phyloP scores from a whole-genome alignment of 23 tunicate species.

The Ascidia mentula region DNA sequence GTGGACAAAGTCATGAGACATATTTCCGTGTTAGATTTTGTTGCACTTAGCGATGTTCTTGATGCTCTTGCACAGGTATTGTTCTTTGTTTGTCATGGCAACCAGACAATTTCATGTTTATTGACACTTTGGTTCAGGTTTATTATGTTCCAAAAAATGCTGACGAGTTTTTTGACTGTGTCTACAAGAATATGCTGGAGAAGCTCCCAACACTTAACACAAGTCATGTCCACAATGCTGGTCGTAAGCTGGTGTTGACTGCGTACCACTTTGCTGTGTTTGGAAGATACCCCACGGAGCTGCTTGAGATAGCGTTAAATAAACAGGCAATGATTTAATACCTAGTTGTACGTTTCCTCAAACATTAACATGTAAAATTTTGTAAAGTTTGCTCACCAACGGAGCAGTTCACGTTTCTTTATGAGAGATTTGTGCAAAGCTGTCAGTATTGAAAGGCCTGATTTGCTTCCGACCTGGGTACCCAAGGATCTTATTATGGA shows the following conservation, averaged over 20 bases:
- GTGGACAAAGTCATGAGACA: slow-evolving; percentile 51
- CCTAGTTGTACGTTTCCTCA: not conserved
- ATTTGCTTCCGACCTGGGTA: slow-evolving; percentile 59
- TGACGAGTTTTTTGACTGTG: slow-evolving; percentile 75
- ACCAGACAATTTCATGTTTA: too few species aligned
- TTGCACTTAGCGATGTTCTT: slow-evolving; percentile 81
- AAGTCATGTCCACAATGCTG: slow-evolving; percentile 83
- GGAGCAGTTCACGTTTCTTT: slow-evolving; percentile 32
- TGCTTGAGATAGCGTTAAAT: slow-evolving; percentile 59
- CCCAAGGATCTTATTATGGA: slow-evolving; percentile 36
- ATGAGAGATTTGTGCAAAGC: slow-evolving; percentile 81
- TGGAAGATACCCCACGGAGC: slow-evolving; percentile 78
- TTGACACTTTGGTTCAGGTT: slow-evolving; percentile 40
- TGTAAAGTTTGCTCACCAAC: slow-evolving; percentile 1
- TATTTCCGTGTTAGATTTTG: slow-evolving; percentile 78
- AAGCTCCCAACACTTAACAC: slow-evolving; percentile 73
- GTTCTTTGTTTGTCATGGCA: too few species aligned
- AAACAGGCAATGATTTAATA: slow-evolving; percentile 46
- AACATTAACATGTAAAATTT: not conserved
- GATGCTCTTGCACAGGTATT: slow-evolving; percentile 90
- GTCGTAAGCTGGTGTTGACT: slow-evolving; percentile 79
- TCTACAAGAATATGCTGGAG: slow-evolving; percentile 69
- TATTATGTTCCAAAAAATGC: slow-evolving; percentile 78
- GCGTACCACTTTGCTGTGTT: slow-evolving; percentile 94
- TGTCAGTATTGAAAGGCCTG: slow-evolving; percentile 84